Evolutionary conservation across 1,140 invertebrate genomes (phyloP).

Genomic region (Eupristina koningsbergeri): DNA sequence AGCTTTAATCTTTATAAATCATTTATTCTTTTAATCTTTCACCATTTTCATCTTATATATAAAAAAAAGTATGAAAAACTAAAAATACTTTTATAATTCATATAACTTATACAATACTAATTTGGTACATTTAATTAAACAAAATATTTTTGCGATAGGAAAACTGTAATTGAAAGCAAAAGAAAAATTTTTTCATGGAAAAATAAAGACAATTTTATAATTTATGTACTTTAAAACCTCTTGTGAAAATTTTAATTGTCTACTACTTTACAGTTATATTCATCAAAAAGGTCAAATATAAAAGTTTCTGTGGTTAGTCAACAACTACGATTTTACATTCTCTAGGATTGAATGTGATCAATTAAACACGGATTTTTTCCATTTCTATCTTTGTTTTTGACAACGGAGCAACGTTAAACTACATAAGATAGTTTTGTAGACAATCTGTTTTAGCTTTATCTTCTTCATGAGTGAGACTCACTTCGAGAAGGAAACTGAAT

Average conservation of each 20-base stretch:
- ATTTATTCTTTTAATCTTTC: no score
- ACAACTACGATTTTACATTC: not conserved
- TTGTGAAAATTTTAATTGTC: no score
- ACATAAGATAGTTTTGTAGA: not conserved
- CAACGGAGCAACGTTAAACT: not conserved
- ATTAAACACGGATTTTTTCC: not conserved
- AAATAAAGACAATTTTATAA: not conserved
- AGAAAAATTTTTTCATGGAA: no score
- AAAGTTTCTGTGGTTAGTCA: not conserved
- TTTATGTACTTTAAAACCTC: not conserved
- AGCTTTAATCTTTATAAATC: no score
- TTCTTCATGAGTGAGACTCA: not conserved
- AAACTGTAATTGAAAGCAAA: not conserved
- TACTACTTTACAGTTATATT: not conserved
- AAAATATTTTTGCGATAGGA: not conserved
- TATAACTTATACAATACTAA: not conserved
- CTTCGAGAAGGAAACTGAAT: not conserved
- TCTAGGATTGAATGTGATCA: not conserved
- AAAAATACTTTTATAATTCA: not conserved
- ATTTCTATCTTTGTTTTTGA: not conserved
- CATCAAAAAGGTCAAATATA: not conserved
- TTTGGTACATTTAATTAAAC: not conserved
- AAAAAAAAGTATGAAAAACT: not conserved
- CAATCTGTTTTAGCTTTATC: not conserved
- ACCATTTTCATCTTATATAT: not conserved